Evolutionary conservation across 2,888 invertebrate genomes (phyloP), one percentile per base, ranked within the genome.

Genomic region (Ophion costatus): DNA sequence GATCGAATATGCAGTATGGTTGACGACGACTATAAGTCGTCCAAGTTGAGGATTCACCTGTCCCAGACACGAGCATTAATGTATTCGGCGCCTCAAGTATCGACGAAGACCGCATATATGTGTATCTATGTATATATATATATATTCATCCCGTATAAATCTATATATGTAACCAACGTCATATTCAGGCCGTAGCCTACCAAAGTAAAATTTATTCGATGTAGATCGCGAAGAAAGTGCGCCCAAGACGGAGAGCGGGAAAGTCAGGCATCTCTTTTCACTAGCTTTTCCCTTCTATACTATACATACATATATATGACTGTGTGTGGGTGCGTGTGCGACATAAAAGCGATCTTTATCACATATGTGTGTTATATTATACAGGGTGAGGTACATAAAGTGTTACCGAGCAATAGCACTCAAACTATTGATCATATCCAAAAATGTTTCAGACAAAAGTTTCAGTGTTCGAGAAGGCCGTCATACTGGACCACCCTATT

Each of bases 41-140:
- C 38, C 38, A 56, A 77, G 61, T 59, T 33, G 69, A 79, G 71
- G 79, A 70, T 81, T 80, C 76, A 80, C 61, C 70, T 74, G 75
- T 81, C 81, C 71, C 69, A 69, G 63, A 74, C 74, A 74, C n/a
- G 67, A 61, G 56, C 80, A 61, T 78, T 90, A 90, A 90, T 90
- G 89, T 90, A 90, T 90, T 90, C 90, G 90, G 90, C 90, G 90
- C 90, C 90, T 73, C 76, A 70, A 81, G 82, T 90, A 90, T 90
- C 88, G 90, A 85, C 84, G 87, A 75, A 76, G 83, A 22, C 56
- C 67, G 22, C 57, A 51, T 51, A 67, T 69, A 77, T 75, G 66
- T 80, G 4, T 33, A 33, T 33, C 1, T 33, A 38, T 38, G 7
- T 38, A 38, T 38, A 38, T 38, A 38, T 38, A 38, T 38, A 38